Conservation (phyloP, 2,888 invertebrate species). For the Adineta ricciae region DNA sequence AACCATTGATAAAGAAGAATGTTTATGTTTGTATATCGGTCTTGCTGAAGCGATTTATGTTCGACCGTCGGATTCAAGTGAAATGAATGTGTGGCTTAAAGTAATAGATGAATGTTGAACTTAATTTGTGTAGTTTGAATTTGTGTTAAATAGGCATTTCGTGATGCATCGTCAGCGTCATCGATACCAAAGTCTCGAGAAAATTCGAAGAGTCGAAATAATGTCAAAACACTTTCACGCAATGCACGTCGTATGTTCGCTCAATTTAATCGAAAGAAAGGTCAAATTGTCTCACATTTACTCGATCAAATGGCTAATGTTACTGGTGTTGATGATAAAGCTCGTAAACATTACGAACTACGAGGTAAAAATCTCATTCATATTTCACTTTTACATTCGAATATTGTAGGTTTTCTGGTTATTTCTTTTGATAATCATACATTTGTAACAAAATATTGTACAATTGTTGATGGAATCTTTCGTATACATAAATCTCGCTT, state of each 20-base stretch:
- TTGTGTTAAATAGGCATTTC: not conserved
- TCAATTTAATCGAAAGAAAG: conserved; percentile 14
- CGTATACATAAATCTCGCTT: not conserved
- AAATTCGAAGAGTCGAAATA: not conserved
- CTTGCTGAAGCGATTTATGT: conserved; percentile 6
- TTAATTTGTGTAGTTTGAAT: not conserved
- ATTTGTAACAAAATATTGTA: not conserved
- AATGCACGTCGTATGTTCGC: conserved; percentile 20
- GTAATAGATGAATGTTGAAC: not conserved
- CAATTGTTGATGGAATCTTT: not conserved
- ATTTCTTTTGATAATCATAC: not conserved
- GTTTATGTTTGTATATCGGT: not conserved
- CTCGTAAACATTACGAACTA: conserved; percentile 7
- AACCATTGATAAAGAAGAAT: not conserved
- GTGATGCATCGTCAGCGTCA: not conserved
- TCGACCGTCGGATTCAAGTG: not conserved
- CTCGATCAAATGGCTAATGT: not conserved
- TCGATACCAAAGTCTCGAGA: not conserved
- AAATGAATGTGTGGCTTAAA: not conserved
- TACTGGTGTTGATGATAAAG: not conserved
- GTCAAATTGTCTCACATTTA: conserved; percentile 22
- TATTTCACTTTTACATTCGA: too few relatives aligned
- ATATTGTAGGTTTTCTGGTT: not conserved
- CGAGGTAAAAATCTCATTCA: not conserved
- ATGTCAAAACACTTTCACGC: not conserved